phyloP scores from a whole-genome alignment of 2,113 vertebrate species.

The Pongo abelii region DNA sequence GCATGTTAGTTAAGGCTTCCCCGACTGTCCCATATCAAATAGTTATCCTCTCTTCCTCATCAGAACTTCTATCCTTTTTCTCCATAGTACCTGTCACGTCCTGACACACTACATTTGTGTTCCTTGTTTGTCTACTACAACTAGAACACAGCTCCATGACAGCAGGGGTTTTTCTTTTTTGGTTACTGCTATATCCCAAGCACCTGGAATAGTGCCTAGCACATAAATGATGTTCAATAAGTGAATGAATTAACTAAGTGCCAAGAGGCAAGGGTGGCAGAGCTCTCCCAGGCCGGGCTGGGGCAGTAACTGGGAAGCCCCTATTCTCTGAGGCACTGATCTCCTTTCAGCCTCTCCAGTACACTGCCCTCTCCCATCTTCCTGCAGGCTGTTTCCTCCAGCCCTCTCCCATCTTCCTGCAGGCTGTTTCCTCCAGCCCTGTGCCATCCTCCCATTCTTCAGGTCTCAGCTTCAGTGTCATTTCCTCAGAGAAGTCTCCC shows the following conservation, averaged over 20 bases:
- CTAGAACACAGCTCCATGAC: not conserved
- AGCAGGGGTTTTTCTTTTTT: not conserved
- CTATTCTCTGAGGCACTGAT: fast-evolving
- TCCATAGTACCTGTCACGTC: not conserved
- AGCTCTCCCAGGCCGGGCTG: not conserved
- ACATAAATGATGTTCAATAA: not conserved
- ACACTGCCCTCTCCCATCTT: not conserved
- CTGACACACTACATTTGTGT: not conserved
- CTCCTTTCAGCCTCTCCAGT: not conserved
- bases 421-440: not conserved
- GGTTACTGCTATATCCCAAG: not conserved
- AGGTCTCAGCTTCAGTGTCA: not conserved
- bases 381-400: not conserved
- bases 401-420: not conserved
- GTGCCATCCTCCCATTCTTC: not conserved
- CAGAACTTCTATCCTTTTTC: not conserved
- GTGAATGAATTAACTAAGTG: not conserved
- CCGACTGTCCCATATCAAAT: fast-evolving
- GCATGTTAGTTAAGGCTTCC: not conserved
- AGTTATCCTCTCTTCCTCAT: not conserved
- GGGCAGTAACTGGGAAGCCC: not conserved
- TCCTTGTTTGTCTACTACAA: not conserved
- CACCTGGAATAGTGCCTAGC: not conserved
- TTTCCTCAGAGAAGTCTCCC: not conserved
- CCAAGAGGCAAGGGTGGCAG: not conserved